Percentiles rank a stretch among this genome's conserved stretches.
Evolutionary conservation across 2,113 vertebrate genomes (phyloP).

Genomic region (Nothocercus julius): DNA sequence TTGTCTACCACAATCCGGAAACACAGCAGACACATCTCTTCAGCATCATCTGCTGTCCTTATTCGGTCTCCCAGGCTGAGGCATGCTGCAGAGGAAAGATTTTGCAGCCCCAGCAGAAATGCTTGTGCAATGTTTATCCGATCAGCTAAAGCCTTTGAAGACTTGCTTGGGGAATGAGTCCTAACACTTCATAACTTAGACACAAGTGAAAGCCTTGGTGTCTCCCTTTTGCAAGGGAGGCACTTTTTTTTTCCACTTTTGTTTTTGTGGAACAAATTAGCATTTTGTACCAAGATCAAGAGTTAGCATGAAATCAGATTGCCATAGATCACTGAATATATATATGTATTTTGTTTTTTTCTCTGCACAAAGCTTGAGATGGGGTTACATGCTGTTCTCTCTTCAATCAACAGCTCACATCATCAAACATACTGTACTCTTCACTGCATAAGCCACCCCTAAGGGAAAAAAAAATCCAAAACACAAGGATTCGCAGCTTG

Average conservation of each 20-base stretch:
- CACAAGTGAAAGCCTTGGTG: neutral
- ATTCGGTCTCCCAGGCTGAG: neutral
- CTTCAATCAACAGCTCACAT: neutral
- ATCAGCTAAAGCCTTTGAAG: conserved; percentile 57
- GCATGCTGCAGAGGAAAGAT: conserved; percentile 1
- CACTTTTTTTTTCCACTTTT: neutral
- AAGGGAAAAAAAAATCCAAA: accelerated
- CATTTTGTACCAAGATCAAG: neutral
- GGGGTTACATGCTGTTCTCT: too few species aligned
- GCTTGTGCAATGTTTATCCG: conserved; percentile 61
- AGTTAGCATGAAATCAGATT: neutral
- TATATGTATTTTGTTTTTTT: neutral
- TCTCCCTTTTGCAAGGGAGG: neutral
- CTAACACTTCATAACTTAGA: conserved; percentile 66
- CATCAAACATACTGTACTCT: neutral
- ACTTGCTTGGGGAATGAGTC: conserved; percentile 51
- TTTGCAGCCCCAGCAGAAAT: conserved; percentile 64
- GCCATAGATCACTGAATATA: neutral
- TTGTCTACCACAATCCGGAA: conserved; percentile 45
- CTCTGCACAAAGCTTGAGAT: neutral
- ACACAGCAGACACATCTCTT: conserved; percentile 45
- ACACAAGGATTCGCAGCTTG: neutral
- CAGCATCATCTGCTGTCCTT: conserved; percentile 60
- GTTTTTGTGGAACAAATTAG: neutral
- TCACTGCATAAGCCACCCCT: neutral